Evolutionary conservation across 2,888 invertebrate species (phyloP).

Genomic region (Epiblema foenella): DNA sequence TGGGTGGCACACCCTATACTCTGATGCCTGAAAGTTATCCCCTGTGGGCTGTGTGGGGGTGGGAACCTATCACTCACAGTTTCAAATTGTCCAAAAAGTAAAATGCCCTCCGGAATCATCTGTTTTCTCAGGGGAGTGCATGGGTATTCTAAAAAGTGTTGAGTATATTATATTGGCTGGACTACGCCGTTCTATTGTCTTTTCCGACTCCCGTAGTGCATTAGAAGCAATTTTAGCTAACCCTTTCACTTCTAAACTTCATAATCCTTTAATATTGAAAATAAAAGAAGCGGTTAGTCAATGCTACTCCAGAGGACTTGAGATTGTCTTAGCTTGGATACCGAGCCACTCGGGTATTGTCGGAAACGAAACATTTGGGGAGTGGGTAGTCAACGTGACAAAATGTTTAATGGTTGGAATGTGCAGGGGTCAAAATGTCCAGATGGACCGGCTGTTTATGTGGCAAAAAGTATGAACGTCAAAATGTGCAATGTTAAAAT

Average conservation of each 20-base stretch:
- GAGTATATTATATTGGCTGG: neutral
- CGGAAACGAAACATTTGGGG: no score
- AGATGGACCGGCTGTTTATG: no score
- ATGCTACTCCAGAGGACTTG: no score
- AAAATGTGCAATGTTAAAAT: no score
- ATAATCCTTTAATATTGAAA: neutral
- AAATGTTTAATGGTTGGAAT: no score
- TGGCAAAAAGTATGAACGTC: no score
- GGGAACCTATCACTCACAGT: constrained; percentile 5
- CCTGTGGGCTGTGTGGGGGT: neutral
- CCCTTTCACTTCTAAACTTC: neutral
- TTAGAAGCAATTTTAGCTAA: neutral
- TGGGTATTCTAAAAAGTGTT: constrained; percentile 3
- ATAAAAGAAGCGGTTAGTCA: no score
- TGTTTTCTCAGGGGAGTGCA: neutral
- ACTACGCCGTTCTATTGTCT: neutral
- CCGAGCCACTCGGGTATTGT: no score
- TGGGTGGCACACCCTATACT: neutral
- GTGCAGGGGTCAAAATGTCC: no score
- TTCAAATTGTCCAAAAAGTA: neutral
- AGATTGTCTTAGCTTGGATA: no score
- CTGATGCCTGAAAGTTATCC: constrained; percentile 8
- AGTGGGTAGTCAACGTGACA: no score
- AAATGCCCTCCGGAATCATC: constrained; percentile 2
- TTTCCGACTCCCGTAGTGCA: neutral